Percentiles rank a stretch among this genome's conserved stretches.
Conservation (phyloP, 2,797 vertebrate species). For the Spea hammondii region DNA sequence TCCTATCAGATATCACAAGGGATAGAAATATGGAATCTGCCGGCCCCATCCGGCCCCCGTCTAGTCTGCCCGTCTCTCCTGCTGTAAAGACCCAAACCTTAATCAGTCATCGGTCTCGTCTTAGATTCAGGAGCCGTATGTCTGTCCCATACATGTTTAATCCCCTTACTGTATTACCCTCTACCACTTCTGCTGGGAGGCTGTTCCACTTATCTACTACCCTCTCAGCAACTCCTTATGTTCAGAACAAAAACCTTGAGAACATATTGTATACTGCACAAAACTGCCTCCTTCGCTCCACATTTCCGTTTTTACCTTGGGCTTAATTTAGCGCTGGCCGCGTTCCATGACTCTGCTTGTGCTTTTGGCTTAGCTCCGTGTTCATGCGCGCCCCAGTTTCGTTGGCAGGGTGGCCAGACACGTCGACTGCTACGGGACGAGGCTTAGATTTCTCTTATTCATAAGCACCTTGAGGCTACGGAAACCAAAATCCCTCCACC, state of each 20-base stretch:
- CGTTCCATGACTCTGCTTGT: conserved; percentile 13
- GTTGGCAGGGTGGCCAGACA: conserved; percentile 21
- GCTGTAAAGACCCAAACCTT: too few species aligned
- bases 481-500: not conserved
- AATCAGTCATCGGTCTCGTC: too few species aligned
- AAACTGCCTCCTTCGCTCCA: conserved; percentile 18
- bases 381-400: not conserved
- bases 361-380: conserved; percentile 16
- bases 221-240: too few species aligned
- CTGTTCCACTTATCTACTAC: too few species aligned
- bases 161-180: too few species aligned
- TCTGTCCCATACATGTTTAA: too few species aligned
- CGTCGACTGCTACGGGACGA: not conserved
- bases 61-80: too few species aligned
- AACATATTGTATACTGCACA: conserved; percentile 24
- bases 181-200: too few species aligned
- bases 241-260: conserved; percentile 18
- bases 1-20: conserved; percentile 4
- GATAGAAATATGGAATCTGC: not conserved
- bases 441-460: conserved; percentile 36
- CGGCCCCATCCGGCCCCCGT: not conserved
- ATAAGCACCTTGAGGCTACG: conserved; percentile 40
- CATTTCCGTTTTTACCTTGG: conserved; percentile 25
- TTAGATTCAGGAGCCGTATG: too few species aligned
- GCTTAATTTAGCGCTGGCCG: conserved; percentile 42